phyloP scores from a whole-genome alignment of 1,140 invertebrate genomes.

The Platorchestia sp. region DNA sequence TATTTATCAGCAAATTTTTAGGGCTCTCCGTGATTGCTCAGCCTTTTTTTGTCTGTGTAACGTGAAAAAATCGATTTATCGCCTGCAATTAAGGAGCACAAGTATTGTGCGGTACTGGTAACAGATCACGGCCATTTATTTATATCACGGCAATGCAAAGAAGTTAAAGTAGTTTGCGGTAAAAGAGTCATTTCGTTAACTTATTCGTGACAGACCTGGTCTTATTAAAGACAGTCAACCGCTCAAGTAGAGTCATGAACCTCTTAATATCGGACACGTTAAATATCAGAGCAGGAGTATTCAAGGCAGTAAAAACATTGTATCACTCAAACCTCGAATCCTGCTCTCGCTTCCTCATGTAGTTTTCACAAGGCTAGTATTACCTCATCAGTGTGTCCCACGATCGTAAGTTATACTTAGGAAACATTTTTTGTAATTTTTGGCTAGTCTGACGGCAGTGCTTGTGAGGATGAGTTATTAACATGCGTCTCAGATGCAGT shows the following conservation, averaged over 20 bases:
- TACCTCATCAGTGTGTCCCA: neutral
- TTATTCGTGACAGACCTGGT: neutral
- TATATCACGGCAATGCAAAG: neutral
- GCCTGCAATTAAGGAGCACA: neutral
- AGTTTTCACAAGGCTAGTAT: neutral
- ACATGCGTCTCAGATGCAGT: neutral
- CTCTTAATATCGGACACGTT: neutral
- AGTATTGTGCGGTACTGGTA: neutral
- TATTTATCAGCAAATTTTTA: neutral
- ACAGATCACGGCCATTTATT: neutral
- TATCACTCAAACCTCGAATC: neutral
- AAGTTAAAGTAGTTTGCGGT: neutral
- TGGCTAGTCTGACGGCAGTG: neutral
- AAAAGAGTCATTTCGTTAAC: too few species aligned
- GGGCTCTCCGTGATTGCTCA: neutral
- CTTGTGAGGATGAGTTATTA: neutral
- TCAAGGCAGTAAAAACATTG: neutral
- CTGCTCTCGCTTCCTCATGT: neutral
- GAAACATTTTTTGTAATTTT: neutral
- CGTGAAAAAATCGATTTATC: neutral
- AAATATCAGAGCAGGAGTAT: neutral
- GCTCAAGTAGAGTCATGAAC: neutral
- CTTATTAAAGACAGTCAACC: neutral
- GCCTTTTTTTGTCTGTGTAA: neutral
- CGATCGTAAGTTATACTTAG: neutral